Conservation (phyloP, 1,140 invertebrate genomes). For the Heliothis virescens region DNA sequence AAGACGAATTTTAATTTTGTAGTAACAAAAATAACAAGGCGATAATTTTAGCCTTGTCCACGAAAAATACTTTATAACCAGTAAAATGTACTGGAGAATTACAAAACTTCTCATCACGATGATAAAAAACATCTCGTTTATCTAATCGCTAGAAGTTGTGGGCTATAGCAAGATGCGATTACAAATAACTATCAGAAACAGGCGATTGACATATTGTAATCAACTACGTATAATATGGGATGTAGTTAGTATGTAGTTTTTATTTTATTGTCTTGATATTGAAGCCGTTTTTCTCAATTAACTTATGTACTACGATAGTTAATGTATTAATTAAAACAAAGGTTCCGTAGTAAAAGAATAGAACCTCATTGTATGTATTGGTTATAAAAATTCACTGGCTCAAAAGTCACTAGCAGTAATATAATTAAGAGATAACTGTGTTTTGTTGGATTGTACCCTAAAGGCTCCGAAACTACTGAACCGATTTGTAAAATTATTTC, state of each 20-base stretch:
- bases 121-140: conserved; percentile 37
- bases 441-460: not conserved
- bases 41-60: too few species aligned
- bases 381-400: not conserved
- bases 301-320: not conserved
- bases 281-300: conserved; percentile 6
- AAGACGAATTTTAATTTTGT: too few species aligned
- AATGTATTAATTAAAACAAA: not conserved
- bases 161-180: conserved; percentile 23
- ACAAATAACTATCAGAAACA: not conserved
- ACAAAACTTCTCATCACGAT: not conserved
- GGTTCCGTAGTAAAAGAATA: not conserved
- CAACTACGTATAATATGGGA: not conserved
- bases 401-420: too few species aligned
- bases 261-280: not conserved
- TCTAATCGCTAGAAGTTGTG: conserved; percentile 10
- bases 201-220: conserved; percentile 27
- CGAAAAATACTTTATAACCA: not conserved
- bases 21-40: too few species aligned
- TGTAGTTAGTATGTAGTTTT: not conserved
- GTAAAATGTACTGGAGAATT: not conserved
- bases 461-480: not conserved
- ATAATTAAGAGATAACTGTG: too few species aligned
- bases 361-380: not conserved
- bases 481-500: too few species aligned